Conservation (phyloP, 2,113 vertebrate genomes). For the Gallinago media region DNA sequence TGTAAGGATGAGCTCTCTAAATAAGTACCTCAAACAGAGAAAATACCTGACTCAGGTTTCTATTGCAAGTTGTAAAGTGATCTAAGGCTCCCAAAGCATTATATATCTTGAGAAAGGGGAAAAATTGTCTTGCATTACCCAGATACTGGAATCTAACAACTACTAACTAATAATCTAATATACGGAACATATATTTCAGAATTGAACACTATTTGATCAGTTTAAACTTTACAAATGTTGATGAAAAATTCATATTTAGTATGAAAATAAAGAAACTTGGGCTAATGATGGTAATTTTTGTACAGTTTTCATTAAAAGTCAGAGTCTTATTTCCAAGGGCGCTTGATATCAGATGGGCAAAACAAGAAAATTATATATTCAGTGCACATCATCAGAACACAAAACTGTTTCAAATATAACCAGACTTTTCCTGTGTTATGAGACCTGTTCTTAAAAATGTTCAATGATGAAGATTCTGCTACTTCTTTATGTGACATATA, state of each 20-base stretch:
- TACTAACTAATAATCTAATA: no score
- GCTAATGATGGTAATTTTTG: background rate
- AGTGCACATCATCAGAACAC: background rate
- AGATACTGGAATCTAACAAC: background rate
- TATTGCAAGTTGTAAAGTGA: background rate
- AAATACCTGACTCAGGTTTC: background rate
- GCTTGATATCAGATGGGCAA: background rate
- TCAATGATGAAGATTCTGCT: background rate
- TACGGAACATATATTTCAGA: background rate
- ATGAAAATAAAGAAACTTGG: background rate
- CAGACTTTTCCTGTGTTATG: background rate
- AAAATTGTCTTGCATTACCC: background rate
- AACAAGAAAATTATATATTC: background rate
- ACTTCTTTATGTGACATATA: background rate
- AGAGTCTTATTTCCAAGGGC: background rate
- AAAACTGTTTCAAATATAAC: background rate
- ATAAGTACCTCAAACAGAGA: background rate
- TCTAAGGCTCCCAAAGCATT: rapidly evolving
- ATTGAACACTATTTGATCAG: background rate
- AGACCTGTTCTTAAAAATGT: background rate
- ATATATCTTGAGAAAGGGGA: background rate
- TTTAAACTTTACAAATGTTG: background rate
- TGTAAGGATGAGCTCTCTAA: background rate
- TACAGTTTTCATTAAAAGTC: background rate
- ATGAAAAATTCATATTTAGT: background rate